A percentile compares a stretch with the other conserved stretches of the same genome.
These are phyloP conservation scores for Tangara arthus DNA, from an alignment of 2,797 vertebrate species.

Conservation along the genomic window DNA sequence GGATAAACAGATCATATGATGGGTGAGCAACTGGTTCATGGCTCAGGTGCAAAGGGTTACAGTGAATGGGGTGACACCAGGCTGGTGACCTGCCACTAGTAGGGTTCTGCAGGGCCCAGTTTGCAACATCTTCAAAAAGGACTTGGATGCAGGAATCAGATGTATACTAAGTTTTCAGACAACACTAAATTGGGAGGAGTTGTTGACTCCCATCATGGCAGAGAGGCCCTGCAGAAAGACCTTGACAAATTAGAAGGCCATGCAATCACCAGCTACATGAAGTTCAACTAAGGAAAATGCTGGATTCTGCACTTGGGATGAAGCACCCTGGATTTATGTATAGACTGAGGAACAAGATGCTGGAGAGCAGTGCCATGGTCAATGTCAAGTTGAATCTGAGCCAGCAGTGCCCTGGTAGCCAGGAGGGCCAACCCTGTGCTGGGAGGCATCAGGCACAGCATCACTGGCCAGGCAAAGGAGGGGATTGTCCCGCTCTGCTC, in stretches of 20 bases:
- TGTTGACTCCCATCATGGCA: not conserved
- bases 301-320: not conserved
- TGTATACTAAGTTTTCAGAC: not conserved
- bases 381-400: not conserved
- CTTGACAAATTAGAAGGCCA: not conserved
- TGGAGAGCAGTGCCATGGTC: not conserved
- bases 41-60: not conserved
- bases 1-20: not conserved
- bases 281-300: not conserved
- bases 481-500: too few species aligned
- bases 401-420: not conserved
- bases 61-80: not conserved
- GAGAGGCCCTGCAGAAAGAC: not conserved
- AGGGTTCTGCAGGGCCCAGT: not conserved
- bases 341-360: not conserved
- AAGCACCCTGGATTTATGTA: too few species aligned
- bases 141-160: not conserved
- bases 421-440: accelerated
- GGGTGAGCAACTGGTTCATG: not conserved
- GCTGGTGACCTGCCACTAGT: not conserved
- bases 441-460: not conserved
- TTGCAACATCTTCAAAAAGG: not conserved
- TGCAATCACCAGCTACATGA: not conserved
- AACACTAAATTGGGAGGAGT: not conserved
- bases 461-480: accelerated